Base-by-base conservation (phyloP, 2,888 invertebrate species). In the Xestia c-nigrum region DNA sequence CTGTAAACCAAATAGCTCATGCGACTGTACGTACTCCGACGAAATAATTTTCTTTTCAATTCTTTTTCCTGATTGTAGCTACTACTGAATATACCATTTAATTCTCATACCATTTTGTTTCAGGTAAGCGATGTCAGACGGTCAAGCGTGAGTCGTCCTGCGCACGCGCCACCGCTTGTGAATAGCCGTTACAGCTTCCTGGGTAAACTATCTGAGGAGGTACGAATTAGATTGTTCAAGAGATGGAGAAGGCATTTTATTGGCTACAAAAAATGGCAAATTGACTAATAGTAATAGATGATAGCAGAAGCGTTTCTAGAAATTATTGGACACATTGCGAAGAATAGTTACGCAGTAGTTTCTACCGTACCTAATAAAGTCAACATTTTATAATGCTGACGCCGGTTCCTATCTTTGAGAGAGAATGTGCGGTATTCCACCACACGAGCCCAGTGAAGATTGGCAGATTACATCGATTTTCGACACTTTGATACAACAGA, bases 71-170 rank as follows among this genome's bases (percentile, higher is more conserved):
- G 31, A 31, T 19, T 61, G 31, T 31, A 59, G 1, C 31, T 57
- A 14, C 24, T 61, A 61, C 24, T 24, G 6, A 76, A 19, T 55
- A 77, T 71, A n/a, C 10, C 24, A 59, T 63, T 19, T 72, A 61
- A 82, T 31, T 57, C 31, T 57, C 16, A 6, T 63, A 46, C 68
- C 1, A 61, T 65, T n/a, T 85, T 83, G 69, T 82, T 83, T 70
- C 85, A 83, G 83, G 83, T 83, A 83, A 81, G 85, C 10, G 63
- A 69, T 81, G 64, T 52, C 71, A 31, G 5, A 31, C 71, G 21
- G 40, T 63, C 71, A 72, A 68, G 50, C 31, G 40, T 59, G 65
- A 72, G 65, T 38, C 47, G 16, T 6, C 47, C 16, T 59, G 85
- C 50, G 72, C 77, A 69, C 71, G 63, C 82, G 85, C 76, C 24